Percentiles rank a stretch among this genome's conserved stretches.
phyloP scores from a whole-genome alignment of 2,113 vertebrate genomes.

The Chaetura pelagica region DNA sequence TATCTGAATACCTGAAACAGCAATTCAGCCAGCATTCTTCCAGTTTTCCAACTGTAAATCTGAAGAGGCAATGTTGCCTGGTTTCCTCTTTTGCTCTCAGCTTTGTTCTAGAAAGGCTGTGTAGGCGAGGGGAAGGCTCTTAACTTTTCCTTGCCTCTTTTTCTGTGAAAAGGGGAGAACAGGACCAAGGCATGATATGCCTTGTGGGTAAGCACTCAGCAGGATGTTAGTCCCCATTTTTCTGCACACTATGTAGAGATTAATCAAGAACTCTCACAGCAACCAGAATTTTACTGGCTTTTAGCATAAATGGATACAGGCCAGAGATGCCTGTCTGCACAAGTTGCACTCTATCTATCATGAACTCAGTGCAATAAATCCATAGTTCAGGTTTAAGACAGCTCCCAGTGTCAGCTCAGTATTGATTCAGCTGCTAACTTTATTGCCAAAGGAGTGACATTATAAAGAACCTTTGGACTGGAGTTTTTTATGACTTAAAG shows the following conservation, averaged over 20 bases:
- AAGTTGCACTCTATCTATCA: not conserved
- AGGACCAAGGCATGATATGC: not conserved
- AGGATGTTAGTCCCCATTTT: not conserved
- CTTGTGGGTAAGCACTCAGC: not conserved
- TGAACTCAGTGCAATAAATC: not conserved
- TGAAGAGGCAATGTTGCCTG: not conserved
- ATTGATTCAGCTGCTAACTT: constrained; percentile 18
- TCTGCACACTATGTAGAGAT: not conserved
- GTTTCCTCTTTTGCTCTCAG: not conserved
- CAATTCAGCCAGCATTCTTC: not conserved
- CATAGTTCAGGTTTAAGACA: not conserved
- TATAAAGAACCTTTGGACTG: not conserved
- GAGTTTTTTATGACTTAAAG: not conserved
- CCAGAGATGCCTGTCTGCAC: not conserved
- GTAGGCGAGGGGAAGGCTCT: not conserved
- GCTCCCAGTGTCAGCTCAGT: not conserved
- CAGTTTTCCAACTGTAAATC: not conserved
- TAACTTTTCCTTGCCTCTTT: not conserved
- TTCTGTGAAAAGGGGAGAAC: not conserved
- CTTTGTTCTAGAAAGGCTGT: not conserved
- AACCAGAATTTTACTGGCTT: not conserved
- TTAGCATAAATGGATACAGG: not conserved
- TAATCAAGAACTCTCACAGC: not conserved
- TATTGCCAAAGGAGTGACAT: not conserved
- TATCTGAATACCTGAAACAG: not conserved